Evolutionary conservation across 92 coral and sea anemone genomes (phyloP).

Genomic region (Galaxea fascicularis): DNA sequence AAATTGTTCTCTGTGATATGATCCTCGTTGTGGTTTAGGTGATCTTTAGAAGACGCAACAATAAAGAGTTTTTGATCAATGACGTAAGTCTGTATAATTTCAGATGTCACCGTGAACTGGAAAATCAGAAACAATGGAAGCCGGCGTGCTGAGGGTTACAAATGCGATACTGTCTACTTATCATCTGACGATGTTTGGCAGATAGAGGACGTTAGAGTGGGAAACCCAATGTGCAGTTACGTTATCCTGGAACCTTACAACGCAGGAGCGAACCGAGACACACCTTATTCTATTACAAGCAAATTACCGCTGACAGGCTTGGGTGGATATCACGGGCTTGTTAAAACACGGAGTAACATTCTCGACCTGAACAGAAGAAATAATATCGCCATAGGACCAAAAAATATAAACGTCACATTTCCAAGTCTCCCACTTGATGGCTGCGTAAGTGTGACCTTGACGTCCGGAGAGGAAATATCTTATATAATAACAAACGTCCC

Average conservation of each 20-base stretch:
- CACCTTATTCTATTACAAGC: conserved; percentile 33
- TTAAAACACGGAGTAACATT: conserved; percentile 83
- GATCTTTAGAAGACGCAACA: no score
- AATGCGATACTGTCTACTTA: conserved; percentile 80
- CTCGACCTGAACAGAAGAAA: conserved; percentile 68
- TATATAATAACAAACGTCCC: conserved; percentile 67
- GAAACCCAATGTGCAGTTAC: conserved; percentile 58
- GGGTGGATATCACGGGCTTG: conserved; percentile 74
- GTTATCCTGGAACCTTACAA: conserved; percentile 66
- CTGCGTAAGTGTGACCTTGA: conserved; percentile 47
- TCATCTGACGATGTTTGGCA: conserved; percentile 82
- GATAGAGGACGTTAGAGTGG: conserved; percentile 73
- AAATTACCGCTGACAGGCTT: conserved; percentile 60
- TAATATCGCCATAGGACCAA: conserved; percentile 73
- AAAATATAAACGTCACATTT: conserved; percentile 61
- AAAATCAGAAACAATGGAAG: conserved; percentile 81
- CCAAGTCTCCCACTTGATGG: conserved; percentile 68
- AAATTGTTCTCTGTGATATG: background rate
- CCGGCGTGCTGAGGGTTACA: conserved; percentile 69
- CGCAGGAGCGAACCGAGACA: conserved; percentile 58
- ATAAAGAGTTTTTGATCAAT: no score
- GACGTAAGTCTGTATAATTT: background rate
- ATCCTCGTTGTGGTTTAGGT: background rate
- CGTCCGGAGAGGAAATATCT: conserved; percentile 41
- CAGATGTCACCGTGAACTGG: conserved; percentile 71